Conservation (phyloP, 2,888 invertebrate genomes). For the Unio pictorum region DNA sequence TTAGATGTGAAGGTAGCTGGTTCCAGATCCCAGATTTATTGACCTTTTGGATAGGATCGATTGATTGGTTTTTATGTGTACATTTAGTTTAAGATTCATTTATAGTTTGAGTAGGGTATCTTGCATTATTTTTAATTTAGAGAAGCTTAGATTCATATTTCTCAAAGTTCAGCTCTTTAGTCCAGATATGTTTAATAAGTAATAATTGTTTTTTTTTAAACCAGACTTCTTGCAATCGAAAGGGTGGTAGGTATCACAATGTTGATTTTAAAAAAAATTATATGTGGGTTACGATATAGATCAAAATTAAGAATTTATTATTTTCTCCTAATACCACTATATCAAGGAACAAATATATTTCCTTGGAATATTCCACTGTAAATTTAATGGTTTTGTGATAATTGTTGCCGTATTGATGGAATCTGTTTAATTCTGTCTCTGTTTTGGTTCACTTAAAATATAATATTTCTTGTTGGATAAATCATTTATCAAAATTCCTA, state of each 20-base stretch:
- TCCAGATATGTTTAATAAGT: conserved; percentile 3
- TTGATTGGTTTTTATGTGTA: no score
- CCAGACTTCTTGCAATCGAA: neutral
- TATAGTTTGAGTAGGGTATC: neutral
- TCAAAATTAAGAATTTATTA: conserved; percentile 2
- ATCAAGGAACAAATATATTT: conserved; percentile 6
- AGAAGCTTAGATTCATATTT: conserved; percentile 1
- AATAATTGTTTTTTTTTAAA: conserved; percentile 8
- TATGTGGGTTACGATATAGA: conserved; percentile 7
- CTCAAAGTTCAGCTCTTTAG: neutral
- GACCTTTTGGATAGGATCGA: no score
- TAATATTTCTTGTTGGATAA: no score
- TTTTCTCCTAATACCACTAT: neutral
- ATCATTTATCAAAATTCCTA: no score
- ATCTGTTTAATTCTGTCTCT: conserved; percentile 1
- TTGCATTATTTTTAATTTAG: neutral
- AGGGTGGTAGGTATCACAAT: conserved; percentile 1
- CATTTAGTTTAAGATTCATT: no score
- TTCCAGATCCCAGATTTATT: no score
- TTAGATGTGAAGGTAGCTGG: no score
- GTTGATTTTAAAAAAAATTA: conserved; percentile 3
- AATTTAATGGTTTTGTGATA: conserved; percentile 10
- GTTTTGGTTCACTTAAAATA: neutral
- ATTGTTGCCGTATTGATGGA: conserved; percentile 5
- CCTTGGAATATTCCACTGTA: conserved; percentile 3